phyloP scores from a whole-genome alignment of 30 jellyfish, hydroid and myxozoan genomes.

The Morbakka virulenta region DNA sequence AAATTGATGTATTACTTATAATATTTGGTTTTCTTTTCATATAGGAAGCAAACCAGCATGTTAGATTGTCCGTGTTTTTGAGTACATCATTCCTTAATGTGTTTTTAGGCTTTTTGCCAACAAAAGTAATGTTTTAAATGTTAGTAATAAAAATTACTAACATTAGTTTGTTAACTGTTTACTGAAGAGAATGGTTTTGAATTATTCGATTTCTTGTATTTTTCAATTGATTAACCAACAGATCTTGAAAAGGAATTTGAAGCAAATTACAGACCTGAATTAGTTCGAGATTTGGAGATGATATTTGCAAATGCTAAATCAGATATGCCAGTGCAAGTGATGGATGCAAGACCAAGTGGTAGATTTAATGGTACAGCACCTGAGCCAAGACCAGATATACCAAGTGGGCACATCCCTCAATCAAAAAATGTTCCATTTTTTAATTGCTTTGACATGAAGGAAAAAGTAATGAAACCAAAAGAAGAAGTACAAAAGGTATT shows the following conservation, averaged over 20 bases:
- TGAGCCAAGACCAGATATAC: slow-evolving; percentile 58
- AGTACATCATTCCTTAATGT: too few relatives aligned
- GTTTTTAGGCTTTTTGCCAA: too few relatives aligned
- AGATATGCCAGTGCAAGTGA: slow-evolving; percentile 50
- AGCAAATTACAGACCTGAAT: slow-evolving; percentile 44
- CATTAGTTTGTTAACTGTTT: too few relatives aligned
- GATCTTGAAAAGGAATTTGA: slow-evolving; percentile 18
- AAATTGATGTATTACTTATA: too few relatives aligned
- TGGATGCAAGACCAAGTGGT: slow-evolving; percentile 85
- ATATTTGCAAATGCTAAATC: slow-evolving; percentile 29
- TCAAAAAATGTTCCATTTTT: slow-evolving; percentile 63
- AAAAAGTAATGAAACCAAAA: slow-evolving; percentile 30
- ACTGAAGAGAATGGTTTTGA: too few relatives aligned
- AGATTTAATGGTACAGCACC: slow-evolving; percentile 65
- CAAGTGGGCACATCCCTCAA: slow-evolving; percentile 89
- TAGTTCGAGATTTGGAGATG: slow-evolving; percentile 51
- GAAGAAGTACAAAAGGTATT: slow-evolving; percentile 40
- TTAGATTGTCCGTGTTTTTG: too few relatives aligned
- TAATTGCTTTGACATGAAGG: slow-evolving; percentile 35
- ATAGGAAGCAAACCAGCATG: too few relatives aligned
- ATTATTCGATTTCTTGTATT: too few relatives aligned
- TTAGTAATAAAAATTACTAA: too few relatives aligned
- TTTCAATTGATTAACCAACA: too few relatives aligned
- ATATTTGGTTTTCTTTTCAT: too few relatives aligned
- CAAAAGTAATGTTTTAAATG: too few relatives aligned